phyloP scores from a whole-genome alignment of 2,797 vertebrate species.

The Crocodylus rhombifer region DNA sequence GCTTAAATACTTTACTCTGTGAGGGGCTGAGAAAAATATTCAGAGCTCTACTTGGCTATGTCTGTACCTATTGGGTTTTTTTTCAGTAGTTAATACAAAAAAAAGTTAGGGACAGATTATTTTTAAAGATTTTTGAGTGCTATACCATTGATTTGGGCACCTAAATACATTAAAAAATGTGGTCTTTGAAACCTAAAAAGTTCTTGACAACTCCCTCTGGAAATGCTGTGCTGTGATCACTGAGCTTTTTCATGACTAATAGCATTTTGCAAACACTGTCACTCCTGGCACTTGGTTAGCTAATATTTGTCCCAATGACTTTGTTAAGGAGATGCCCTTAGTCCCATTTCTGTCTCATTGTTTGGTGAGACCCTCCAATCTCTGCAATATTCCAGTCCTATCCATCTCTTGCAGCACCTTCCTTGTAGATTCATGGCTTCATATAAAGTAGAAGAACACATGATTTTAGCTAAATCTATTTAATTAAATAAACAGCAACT shows the following conservation, averaged over 20 bases:
- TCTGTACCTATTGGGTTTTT: not conserved
- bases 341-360: not conserved
- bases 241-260: conserved; percentile 52
- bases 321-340: conserved; percentile 1
- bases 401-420: not conserved
- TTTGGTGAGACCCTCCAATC: conserved; percentile 21
- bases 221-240: conserved; percentile 53
- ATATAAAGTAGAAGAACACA: not conserved
- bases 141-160: conserved; percentile 60
- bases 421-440: not conserved
- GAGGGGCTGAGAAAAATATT: not conserved
- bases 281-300: not conserved
- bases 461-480: not conserved
- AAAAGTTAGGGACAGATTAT: too few species aligned
- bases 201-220: conserved; percentile 58
- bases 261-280: conserved; percentile 45
- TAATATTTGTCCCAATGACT: conserved; percentile 34
- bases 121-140: too few species aligned
- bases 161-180: not conserved
- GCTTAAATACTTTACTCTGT: not conserved
- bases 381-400: conserved; percentile 31
- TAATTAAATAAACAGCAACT: not conserved
- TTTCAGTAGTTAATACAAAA: not conserved
- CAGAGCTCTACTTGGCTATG: not conserved
- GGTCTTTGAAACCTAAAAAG: not conserved